Evolutionary conservation across 1,140 invertebrate genomes (phyloP), one percentile per base, ranked within the genome.

Genomic region (Brachionus angularis): DNA sequence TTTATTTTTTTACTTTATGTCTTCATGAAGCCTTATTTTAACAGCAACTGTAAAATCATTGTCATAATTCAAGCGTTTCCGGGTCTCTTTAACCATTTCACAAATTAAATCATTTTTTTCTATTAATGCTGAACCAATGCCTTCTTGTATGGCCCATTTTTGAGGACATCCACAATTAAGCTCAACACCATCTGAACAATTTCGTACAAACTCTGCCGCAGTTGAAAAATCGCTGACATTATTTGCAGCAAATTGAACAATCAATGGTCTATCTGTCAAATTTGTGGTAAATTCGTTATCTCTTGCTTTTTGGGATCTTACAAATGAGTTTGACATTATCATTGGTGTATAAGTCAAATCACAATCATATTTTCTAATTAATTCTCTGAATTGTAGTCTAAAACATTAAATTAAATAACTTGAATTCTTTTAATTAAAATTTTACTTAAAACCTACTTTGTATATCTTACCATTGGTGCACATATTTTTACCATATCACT

Each of bases 121-220:
- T 7, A 96, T 82, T 72, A 97, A 79, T 74, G 87, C 87, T 75
- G 89, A 89, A 8, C 94, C 94, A 79, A 91, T 91, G 16, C 91
- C 91, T 78, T 93, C 88, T 76, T 89, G 86, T 78, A 91, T 89
- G 0, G 93, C 93, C 93, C 93, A 97, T 72, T 87, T 85, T 81
- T 98, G 94, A 10, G 95, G 94, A 77, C 95, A 97, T 7, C 95
- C 94, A 84, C 93, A 96, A 78, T 97, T 98, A 33, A 98, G 82
- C 84, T 97, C 93, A 2, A 94, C 88, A 23, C 93, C 94, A 85
- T 91, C 88, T 52, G 87, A 86, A 84, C 88, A 86, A 83, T 88
- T 87, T 75, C 87, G 87, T 47, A 96, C 86, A 73, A 96, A 82
- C 83, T 90, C 86, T 16, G 92, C 85, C 46, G 93, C 91, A 75